Conservation (phyloP, 1,140 invertebrate genomes). For the Drosophila saltans region DNA sequence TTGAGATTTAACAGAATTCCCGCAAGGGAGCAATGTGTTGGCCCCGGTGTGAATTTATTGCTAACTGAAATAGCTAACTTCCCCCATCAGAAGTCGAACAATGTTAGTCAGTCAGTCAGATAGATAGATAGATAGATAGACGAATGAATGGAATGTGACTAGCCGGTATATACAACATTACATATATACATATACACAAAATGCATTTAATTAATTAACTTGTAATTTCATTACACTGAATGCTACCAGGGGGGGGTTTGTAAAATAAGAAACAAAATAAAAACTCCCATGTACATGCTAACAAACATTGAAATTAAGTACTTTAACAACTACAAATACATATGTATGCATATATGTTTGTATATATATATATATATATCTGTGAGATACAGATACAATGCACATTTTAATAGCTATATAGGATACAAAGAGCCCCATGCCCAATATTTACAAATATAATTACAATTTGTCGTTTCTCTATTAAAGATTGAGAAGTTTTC, state of each 20-base stretch:
- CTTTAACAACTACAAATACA: constrained; percentile 9
- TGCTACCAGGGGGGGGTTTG: constrained; percentile 5
- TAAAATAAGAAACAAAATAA: too few species aligned
- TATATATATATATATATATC: constrained; percentile 15
- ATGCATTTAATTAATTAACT: constrained; percentile 68
- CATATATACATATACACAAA: background rate
- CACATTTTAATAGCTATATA: too few species aligned
- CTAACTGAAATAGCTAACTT: constrained; percentile 6
- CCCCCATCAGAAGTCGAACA: background rate
- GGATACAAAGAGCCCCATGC: too few species aligned
- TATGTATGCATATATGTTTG: constrained; percentile 12
- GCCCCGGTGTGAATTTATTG: constrained; percentile 8
- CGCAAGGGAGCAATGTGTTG: constrained; percentile 13
- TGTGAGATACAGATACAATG: background rate
- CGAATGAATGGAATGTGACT: background rate
- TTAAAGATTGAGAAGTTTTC: too few species aligned
- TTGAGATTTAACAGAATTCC: constrained; percentile 16
- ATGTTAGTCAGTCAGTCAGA: background rate
- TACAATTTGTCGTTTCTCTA: too few species aligned
- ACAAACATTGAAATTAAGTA: constrained; percentile 8
- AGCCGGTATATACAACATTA: background rate
- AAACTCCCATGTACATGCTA: constrained; percentile 44
- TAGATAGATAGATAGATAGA: constrained; percentile 1
- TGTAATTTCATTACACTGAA: constrained; percentile 60
- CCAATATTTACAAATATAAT: too few species aligned